These are phyloP conservation scores for Tragelaphus imberbis DNA, from an alignment of 2,113 vertebrate genomes.

Conservation along the genomic window DNA sequence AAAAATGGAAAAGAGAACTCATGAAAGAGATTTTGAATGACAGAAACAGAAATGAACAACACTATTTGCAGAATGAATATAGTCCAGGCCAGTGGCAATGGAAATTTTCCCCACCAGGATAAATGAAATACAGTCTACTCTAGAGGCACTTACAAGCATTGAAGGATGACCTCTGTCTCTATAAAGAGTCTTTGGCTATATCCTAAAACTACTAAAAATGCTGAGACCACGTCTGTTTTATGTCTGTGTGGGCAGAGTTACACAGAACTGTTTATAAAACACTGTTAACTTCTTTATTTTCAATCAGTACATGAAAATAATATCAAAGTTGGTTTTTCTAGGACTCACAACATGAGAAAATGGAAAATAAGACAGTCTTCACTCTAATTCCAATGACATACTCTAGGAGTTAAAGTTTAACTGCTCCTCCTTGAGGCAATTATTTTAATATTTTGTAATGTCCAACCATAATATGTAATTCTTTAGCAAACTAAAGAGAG, in stretches of 20 bases:
- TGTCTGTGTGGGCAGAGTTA: not conserved
- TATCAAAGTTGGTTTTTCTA: not conserved
- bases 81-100: not conserved
- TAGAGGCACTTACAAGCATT: not conserved
- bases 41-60: not conserved
- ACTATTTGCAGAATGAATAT: not conserved
- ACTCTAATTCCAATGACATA: not conserved
- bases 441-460: not conserved
- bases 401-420: not conserved
- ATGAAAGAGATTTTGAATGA: conserved; percentile 32
- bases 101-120: not conserved
- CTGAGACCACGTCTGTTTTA: not conserved
- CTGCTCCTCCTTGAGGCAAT: not conserved
- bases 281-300: not conserved
- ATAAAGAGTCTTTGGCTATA: not conserved
- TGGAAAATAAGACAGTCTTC: not conserved
- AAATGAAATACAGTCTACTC: not conserved
- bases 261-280: not conserved
- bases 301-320: conserved; percentile 20
- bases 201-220: not conserved
- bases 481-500: not conserved
- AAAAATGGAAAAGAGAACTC: conserved; percentile 60
- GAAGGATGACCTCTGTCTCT: not conserved
- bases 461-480: not conserved
- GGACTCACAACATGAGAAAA: not conserved